These are phyloP conservation scores for Psammodynastes pulverulentus DNA, from an alignment of 2,113 vertebrate genomes.

Conservation along the genomic window DNA sequence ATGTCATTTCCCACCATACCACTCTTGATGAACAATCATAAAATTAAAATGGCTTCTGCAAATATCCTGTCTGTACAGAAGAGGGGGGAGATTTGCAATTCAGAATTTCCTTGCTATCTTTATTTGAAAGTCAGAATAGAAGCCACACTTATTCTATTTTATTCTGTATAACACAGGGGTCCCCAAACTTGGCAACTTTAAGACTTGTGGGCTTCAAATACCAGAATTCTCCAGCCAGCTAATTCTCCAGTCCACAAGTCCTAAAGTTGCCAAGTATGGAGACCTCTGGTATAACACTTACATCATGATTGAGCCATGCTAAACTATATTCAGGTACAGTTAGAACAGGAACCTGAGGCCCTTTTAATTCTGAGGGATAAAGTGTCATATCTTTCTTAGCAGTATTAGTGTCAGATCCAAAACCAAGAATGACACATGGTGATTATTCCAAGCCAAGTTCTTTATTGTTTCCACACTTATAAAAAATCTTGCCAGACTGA, in stretches of 20 bases:
- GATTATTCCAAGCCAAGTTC: background rate
- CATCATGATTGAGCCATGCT: background rate
- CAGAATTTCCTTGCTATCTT: background rate
- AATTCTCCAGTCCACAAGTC: too few relatives aligned
- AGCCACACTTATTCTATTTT: background rate
- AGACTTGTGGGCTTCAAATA: too few relatives aligned
- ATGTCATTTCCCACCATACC: background rate
- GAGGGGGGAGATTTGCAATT: background rate
- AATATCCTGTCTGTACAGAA: background rate
- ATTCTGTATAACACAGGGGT: too few relatives aligned
- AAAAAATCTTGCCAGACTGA: background rate
- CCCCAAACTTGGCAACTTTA: too few relatives aligned
- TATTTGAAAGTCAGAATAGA: background rate
- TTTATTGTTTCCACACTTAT: background rate
- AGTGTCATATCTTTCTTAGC: background rate
- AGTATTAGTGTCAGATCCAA: background rate
- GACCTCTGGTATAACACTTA: too few relatives aligned
- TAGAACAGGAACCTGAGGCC: background rate
- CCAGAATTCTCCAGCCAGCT: too few relatives aligned
- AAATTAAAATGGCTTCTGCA: background rate
- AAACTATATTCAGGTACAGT: background rate
- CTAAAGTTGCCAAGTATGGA: too few relatives aligned
- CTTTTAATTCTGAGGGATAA: background rate
- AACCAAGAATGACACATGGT: background rate
- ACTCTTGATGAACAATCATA: background rate